A percentile compares a stretch with the other conserved stretches of the same genome.
Conservation (phyloP, 2,888 invertebrate species). For the Himalopsyche kuldschensis region DNA sequence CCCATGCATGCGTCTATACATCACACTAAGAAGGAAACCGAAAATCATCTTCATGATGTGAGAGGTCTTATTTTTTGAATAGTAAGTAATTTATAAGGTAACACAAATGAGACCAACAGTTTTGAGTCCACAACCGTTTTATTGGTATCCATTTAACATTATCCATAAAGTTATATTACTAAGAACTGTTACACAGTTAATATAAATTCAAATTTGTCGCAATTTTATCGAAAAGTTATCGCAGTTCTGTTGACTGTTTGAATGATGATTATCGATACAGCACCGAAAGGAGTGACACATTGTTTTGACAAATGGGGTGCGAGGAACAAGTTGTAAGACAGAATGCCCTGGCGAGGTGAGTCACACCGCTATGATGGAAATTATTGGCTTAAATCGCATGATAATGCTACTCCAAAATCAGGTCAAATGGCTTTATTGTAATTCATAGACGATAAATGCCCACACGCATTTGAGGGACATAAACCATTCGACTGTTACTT, state of each 20-base stretch:
- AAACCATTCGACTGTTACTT: neutral
- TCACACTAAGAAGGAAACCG: too few relatives aligned
- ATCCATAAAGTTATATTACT: too few relatives aligned
- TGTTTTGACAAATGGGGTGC: constrained; percentile 24
- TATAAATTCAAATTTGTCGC: neutral
- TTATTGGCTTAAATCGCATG: constrained; percentile 23
- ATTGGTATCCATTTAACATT: too few relatives aligned
- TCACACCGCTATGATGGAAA: constrained; percentile 12
- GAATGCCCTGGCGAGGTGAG: constrained; percentile 23
- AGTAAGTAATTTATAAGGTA: too few relatives aligned
- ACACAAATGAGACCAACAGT: too few relatives aligned
- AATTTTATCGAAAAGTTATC: neutral
- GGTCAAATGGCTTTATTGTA: constrained; percentile 36
- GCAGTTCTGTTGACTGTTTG: neutral
- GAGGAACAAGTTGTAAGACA: constrained; percentile 23
- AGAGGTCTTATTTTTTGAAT: too few relatives aligned
- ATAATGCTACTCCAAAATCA: constrained; percentile 29
- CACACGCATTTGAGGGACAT: constrained; percentile 5
- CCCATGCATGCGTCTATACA: too few relatives aligned
- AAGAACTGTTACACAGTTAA: neutral
- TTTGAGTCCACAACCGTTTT: too few relatives aligned
- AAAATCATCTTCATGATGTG: too few relatives aligned
- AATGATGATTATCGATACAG: neutral
- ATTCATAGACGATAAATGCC: constrained; percentile 33
- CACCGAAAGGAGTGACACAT: constrained; percentile 14